These are phyloP conservation scores for Myathropa florea DNA, from an alignment of 2,888 invertebrate species.

Conservation along the genomic window DNA sequence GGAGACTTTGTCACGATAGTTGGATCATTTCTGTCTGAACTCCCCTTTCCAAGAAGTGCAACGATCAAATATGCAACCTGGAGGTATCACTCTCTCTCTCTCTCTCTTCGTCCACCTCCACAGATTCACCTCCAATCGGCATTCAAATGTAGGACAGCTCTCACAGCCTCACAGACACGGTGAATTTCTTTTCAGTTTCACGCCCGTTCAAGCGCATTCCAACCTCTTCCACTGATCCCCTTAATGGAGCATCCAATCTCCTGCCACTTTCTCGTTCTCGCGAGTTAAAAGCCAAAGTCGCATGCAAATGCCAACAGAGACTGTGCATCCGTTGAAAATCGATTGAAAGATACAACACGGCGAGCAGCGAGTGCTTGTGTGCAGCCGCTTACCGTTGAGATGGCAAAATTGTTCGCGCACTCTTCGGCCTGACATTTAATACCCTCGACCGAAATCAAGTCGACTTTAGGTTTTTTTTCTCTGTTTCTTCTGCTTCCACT, in stretches of 20 bases:
- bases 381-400: background rate
- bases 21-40: too few species aligned
- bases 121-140: too few species aligned
- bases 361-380: background rate
- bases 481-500: background rate
- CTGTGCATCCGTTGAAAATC: background rate
- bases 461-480: background rate
- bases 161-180: background rate
- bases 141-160: background rate
- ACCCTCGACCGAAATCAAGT: constrained; percentile 30
- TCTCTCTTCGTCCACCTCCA: too few species aligned
- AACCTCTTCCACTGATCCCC: background rate
- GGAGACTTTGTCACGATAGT: too few species aligned
- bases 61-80: background rate
- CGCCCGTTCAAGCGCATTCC: background rate
- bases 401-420: constrained; percentile 2
- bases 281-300: background rate
- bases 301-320: background rate
- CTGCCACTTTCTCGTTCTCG: background rate
- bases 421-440: constrained; percentile 37
- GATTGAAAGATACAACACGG: background rate
- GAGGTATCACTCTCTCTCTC: background rate
- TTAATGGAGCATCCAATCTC: background rate
- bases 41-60: too few species aligned
- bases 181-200: background rate